A percentile compares a stretch with the other conserved stretches of the same genome.
Evolutionary conservation across 2,797 vertebrate species (phyloP).

Genomic region (Rhinatrema bivittatum): DNA sequence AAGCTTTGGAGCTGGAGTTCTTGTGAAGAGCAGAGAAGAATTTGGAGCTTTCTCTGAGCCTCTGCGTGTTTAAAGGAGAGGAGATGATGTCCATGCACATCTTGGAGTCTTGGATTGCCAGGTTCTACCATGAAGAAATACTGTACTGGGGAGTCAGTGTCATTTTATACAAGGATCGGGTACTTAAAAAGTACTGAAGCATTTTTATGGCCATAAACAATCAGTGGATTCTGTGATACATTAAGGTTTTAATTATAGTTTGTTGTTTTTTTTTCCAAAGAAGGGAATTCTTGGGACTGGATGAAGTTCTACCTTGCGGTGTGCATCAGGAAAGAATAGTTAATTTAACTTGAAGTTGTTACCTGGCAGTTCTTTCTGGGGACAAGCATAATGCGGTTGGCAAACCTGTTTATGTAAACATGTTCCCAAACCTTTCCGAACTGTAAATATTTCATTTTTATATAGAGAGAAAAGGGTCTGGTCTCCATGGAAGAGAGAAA

Average conservation of each 20-base stretch:
- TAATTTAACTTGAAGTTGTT: too few relatives aligned
- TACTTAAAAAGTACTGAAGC: conserved; percentile 2
- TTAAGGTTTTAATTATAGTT: conserved; percentile 15
- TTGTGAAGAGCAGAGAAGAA: conserved; percentile 57
- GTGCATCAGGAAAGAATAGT: conserved; percentile 9
- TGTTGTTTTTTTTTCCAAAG: conserved; percentile 14
- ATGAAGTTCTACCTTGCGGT: conserved; percentile 6
- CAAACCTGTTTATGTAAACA: too few relatives aligned
- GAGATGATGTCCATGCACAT: conserved; percentile 15
- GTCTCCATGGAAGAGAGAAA: conserved; percentile 28
- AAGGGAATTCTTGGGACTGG: conserved; percentile 18
- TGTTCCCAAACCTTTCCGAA: conserved; percentile 34
- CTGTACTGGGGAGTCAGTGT: conserved; percentile 8
- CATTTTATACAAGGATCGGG: not conserved
- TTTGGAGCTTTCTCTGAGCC: conserved; percentile 17
- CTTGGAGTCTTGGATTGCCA: conserved; percentile 41
- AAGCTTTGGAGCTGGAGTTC: conserved; percentile 94
- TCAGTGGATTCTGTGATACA: conserved; percentile 8
- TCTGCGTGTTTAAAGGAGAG: conserved; percentile 1
- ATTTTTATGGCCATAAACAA: not conserved
- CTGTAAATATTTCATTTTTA: conserved; percentile 42
- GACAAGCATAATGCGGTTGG: conserved; percentile 2
- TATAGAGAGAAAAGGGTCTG: conserved; percentile 29
- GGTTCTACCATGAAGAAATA: conserved; percentile 30
- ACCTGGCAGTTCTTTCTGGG: conserved; percentile 13